These are phyloP conservation scores for Callithrix jacchus DNA, from an alignment of 2,113 vertebrate species.

Conservation along the genomic window DNA sequence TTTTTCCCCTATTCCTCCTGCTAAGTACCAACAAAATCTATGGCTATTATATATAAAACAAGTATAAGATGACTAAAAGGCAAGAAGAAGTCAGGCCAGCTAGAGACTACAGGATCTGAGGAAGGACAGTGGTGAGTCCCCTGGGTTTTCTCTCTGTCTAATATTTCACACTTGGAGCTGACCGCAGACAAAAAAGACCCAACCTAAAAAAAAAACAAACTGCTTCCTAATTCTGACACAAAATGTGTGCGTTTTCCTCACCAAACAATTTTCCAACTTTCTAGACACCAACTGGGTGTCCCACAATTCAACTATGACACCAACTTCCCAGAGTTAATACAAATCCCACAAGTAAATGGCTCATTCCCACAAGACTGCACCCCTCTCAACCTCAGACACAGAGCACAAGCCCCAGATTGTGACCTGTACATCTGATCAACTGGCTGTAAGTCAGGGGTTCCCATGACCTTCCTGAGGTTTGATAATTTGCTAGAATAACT, in stretches of 20 bases:
- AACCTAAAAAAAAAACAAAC: not conserved
- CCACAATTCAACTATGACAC: not conserved
- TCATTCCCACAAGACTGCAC: not conserved
- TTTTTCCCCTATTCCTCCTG: not conserved
- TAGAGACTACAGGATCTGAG: not conserved
- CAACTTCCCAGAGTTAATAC: not conserved
- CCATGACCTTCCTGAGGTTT: not conserved
- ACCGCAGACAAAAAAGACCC: not conserved
- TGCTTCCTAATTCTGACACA: not conserved
- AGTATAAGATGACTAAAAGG: not conserved
- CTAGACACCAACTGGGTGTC: not conserved
- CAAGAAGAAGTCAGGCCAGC: not conserved
- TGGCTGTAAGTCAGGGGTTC: not conserved
- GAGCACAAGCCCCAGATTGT: not conserved
- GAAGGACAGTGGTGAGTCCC: not conserved
- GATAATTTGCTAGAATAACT: not conserved
- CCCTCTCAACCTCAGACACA: not conserved
- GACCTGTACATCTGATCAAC: not conserved
- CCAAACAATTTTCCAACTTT: not conserved
- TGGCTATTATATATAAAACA: not conserved
- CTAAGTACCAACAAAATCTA: not conserved
- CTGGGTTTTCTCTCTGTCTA: not conserved
- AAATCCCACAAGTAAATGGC: not conserved
- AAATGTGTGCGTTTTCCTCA: not conserved
- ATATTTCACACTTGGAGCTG: not conserved